A percentile compares a stretch with the other conserved stretches of the same genome.
Conservation (phyloP, 2,888 invertebrate genomes). For the Neelides folsomi region DNA sequence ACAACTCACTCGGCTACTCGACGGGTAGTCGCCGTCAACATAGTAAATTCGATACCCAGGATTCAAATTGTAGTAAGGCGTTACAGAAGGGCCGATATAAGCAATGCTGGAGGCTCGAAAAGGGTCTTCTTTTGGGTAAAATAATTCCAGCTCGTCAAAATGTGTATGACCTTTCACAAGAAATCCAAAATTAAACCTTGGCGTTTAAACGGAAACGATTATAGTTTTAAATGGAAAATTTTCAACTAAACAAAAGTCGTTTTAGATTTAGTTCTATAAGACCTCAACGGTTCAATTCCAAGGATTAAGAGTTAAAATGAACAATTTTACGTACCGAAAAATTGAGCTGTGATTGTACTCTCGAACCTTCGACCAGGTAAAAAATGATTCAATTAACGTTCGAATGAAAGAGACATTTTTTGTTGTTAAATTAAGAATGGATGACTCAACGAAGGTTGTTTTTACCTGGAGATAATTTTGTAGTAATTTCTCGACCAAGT, state of each 20-base stretch:
- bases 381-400: neutral
- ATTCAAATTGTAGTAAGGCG: slow-evolving; percentile 82
- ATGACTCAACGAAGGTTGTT: slow-evolving; percentile 2
- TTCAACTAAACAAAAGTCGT: too few species aligned
- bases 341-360: slow-evolving; percentile 76
- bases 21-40: slow-evolving; percentile 79
- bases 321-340: slow-evolving; percentile 49
- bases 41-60: slow-evolving; percentile 92
- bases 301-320: too few species aligned
- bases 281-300: too few species aligned
- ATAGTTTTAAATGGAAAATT: too few species aligned
- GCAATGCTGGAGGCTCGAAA: slow-evolving; percentile 71
- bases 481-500: slow-evolving; percentile 93
- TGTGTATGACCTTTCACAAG: slow-evolving; percentile 59
- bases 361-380: slow-evolving; percentile 50
- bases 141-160: slow-evolving; percentile 83
- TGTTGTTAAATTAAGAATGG: neutral
- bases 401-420: neutral
- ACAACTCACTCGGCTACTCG: slow-evolving; percentile 57
- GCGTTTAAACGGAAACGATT: too few species aligned
- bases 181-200: too few species aligned
- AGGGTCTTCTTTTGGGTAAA: slow-evolving; percentile 71
- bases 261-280: too few species aligned
- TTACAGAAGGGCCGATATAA: slow-evolving; percentile 86
- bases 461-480: slow-evolving; percentile 61